Evolutionary conservation across 1,140 invertebrate genomes (phyloP).

Genomic region (Magallana ariakensis): DNA sequence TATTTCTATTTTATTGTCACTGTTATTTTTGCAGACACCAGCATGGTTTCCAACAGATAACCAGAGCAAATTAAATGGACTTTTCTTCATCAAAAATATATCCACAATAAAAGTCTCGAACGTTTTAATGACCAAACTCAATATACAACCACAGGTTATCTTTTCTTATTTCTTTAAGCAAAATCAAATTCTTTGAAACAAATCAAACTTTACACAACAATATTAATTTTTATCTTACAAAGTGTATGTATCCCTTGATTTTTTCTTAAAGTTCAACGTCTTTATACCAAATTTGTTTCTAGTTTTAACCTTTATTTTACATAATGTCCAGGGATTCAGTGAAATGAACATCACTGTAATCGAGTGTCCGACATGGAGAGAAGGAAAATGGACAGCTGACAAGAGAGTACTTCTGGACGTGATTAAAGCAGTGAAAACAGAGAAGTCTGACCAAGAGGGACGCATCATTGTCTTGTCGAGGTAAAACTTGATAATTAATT

Average conservation of each 20-base stretch:
- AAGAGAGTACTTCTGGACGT: no score
- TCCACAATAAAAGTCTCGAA: neutral
- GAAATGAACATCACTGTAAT: neutral
- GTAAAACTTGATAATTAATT: no score
- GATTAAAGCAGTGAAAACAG: no score
- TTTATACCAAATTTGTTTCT: neutral
- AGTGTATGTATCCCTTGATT: no score
- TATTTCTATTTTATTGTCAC: neutral
- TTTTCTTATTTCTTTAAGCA: neutral
- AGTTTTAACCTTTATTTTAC: neutral
- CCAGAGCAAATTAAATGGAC: neutral
- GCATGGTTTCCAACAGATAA: neutral
- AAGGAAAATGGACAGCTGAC: neutral
- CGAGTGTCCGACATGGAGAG: neutral
- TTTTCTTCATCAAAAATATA: neutral
- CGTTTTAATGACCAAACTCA: neutral
- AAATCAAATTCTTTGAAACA: neutral
- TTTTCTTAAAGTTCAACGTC: no score
- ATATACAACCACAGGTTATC: neutral
- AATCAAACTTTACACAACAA: neutral
- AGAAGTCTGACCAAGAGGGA: no score
- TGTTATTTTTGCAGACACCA: neutral
- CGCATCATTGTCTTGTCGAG: no score
- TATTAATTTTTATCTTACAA: no score
- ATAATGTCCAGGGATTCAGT: neutral